Base-by-base conservation (phyloP, 2,113 vertebrate genomes). In the Oreocharis arfaki region DNA sequence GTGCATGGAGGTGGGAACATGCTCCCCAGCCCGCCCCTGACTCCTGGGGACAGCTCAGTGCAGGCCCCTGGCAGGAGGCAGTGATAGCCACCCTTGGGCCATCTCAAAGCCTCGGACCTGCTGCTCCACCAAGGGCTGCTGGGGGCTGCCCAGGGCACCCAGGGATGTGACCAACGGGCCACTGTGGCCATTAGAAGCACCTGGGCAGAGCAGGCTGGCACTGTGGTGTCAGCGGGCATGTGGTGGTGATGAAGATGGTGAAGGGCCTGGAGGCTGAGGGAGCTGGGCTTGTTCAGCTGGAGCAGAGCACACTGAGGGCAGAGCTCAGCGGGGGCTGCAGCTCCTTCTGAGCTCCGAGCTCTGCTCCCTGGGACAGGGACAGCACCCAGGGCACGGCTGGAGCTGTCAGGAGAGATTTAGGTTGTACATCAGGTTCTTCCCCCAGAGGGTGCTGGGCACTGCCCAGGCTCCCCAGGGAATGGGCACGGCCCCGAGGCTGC, bases 1-100 rank as follows among this genome's bases (percentile, higher is more conserved):
- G 7, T 2, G 11, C 61, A 6, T 0, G 0, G 42, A 59, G 74
- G 47, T 75, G 10, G 47, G 28, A 27, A 17, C 0, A 0, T 12
- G 33, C 30, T 57, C 33, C 61, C 73, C 75, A 71, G 44, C 55
- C 70, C 35, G 23, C 4, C 44, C 41, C 28, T 23, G 55, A 6
- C 37, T 83, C 56, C 84, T 10, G 23, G 80, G 71, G 41, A 74
- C 64, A 21, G 81, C 53, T 19, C 44, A 23, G 71, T 0, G 1
- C 68, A 53, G 52, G 10, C 10, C 32, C 61, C 49, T 44, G 2
- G 4, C 56, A 26, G 33, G n/a, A 69, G 46, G 33, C 52, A 42
- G 41, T 0, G 3, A 7, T 0, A 5, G 46, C 44, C 65, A 42
- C 49, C 17, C 35, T n/a, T 12, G 56, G 44, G 56, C 46, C 50